Evolutionary conservation across 2,113 vertebrate genomes (phyloP), one percentile per base, ranked within the genome.

Genomic region (Furnarius figulus): DNA sequence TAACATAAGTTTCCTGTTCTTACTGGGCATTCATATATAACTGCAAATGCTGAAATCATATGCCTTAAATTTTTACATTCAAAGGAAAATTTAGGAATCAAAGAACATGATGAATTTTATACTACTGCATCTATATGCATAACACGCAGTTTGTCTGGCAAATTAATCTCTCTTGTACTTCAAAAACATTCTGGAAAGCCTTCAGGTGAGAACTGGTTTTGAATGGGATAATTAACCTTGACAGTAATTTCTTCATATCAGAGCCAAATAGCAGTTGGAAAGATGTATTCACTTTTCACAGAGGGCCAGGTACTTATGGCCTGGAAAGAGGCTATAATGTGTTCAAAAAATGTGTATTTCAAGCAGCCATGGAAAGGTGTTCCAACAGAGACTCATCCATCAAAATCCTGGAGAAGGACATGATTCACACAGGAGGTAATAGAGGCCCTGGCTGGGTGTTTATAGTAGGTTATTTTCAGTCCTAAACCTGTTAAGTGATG

Each of bases 141-240:
- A 76, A 89, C 89, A 93, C 73, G 89, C 30, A 71, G 19, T 84
- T 95, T 93, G 10, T 77, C 65, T 94, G 76, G 85, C 27, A 94
- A 95, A 94, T 90, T 89, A 93, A 89, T 96, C 71, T 91, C 89
- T 83, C 83, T 82, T 65, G 81, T 96, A 95, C 81, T 94, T 96
- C 80, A 84, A 81, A 97, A 96, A 92, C 62, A 85, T 95, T 97
- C 97, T 95, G 85, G 91, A 97, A 94, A 92, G 39, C 92, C 93
- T 97, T 97, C 94, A 97, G 96, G 91, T 97, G 86, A 84, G 72
- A 96, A 91, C 80, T 87, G 86, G 81, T 96, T 95, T 96, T 97
- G 91, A 94, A 96, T 85, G 27, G 91, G 75, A 90, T 97, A 97
- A 97, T 97, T 97, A 97, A 97, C 94, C 95, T 95, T 97, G 97